Evolutionary conservation across 2,888 invertebrate species (phyloP).

Genomic region (Conops quadrifasciatus): DNA sequence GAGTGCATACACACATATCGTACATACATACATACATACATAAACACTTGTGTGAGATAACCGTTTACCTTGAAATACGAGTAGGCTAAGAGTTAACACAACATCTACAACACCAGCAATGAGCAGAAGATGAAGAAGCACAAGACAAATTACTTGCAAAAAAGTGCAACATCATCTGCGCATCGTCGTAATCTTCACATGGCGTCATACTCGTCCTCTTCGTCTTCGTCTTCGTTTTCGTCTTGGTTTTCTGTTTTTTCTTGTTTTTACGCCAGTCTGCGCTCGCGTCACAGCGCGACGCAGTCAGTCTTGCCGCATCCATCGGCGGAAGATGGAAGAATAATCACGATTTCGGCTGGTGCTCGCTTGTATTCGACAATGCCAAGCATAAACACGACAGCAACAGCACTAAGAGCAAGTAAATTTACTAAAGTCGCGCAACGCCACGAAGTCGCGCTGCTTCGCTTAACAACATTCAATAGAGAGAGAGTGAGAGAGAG

Average conservation of each 20-base stretch:
- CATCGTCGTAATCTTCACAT: neutral
- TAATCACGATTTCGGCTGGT: conserved; percentile 23
- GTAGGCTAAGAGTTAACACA: neutral
- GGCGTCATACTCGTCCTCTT: neutral
- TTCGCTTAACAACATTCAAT: too few relatives aligned
- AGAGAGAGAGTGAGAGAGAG: too few relatives aligned
- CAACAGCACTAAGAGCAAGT: conserved; percentile 8
- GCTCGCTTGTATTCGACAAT: conserved; percentile 17
- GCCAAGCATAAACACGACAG: conserved; percentile 29
- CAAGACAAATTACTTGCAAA: conserved; percentile 22
- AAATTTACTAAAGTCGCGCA: too few relatives aligned
- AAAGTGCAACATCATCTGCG: conserved; percentile 21
- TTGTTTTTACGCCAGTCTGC: too few relatives aligned
- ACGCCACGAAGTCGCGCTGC: too few relatives aligned
- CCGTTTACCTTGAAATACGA: neutral
- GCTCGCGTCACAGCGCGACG: too few relatives aligned
- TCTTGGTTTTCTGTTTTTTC: conserved; percentile 41
- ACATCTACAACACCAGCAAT: neutral
- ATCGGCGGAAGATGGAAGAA: neutral
- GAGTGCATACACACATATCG: too few relatives aligned
- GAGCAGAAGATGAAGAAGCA: neutral
- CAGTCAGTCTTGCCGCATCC: too few relatives aligned
- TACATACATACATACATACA: too few relatives aligned
- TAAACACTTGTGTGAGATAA: too few relatives aligned
- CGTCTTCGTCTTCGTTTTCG: neutral